Percentiles rank a stretch among this genome's conserved stretches.
phyloP scores from a whole-genome alignment of 2,113 vertebrate species.

The Phyllopteryx taeniolatus region DNA sequence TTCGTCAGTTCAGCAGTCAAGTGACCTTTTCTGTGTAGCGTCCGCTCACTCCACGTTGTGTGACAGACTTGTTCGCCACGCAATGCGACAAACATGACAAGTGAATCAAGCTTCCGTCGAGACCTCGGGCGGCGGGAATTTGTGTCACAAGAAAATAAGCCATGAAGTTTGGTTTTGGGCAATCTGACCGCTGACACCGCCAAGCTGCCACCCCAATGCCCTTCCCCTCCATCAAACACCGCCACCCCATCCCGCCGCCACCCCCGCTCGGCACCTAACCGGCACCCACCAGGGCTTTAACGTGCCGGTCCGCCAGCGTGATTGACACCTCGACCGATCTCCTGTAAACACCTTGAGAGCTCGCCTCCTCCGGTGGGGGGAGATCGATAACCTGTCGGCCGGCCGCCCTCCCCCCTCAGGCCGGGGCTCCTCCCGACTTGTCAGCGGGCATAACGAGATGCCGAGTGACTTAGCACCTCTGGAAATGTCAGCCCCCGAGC shows the following conservation, averaged over 20 bases:
- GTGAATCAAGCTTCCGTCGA: constrained; percentile 55
- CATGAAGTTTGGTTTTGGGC: constrained; percentile 71
- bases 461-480: constrained; percentile 77
- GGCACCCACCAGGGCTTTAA: constrained; percentile 47
- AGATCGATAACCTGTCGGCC: constrained; percentile 62
- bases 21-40: constrained; percentile 53
- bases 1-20: constrained; percentile 41
- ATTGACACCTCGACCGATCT: constrained; percentile 54
- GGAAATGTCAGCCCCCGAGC: constrained; percentile 72
- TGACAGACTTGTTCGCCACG: constrained; percentile 1
- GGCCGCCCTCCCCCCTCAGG: constrained; percentile 22
- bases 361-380: constrained; percentile 54
- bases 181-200: constrained; percentile 72
- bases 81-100: constrained; percentile 59
- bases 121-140: constrained; percentile 35
- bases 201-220: constrained; percentile 70
- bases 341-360: constrained; percentile 72
- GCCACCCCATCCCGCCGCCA: constrained; percentile 35
- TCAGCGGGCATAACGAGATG: constrained; percentile 74
- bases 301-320: constrained; percentile 35
- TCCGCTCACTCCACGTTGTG: too few species aligned
- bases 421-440: constrained; percentile 60
- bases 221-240: constrained; percentile 56
- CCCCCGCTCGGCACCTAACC: constrained; percentile 68
- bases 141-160: constrained; percentile 65